These are phyloP conservation scores for Lumbricus terrestris DNA, from an alignment of 2,888 invertebrate genomes.

Conservation along the genomic window DNA sequence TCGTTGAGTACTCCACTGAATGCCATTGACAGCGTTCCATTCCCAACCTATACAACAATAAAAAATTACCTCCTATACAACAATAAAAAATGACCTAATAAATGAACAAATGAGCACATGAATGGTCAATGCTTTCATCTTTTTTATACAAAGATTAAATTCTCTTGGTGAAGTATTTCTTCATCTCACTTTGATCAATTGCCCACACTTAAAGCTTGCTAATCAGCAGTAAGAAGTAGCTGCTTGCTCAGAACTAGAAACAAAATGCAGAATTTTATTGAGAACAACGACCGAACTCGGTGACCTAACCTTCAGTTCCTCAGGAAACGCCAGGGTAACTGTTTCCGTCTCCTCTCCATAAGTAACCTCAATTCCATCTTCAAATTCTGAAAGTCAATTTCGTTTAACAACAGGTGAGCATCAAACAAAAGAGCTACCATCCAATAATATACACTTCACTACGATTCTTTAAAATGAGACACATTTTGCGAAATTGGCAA, in stretches of 20 bases:
- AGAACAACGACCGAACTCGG: background rate
- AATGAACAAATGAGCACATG: background rate
- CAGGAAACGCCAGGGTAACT: slow-evolving; percentile 50
- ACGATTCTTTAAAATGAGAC: no score
- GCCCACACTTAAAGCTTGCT: background rate
- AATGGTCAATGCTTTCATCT: background rate
- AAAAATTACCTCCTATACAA: no score
- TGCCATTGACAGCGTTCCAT: slow-evolving; percentile 65
- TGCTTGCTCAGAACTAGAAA: background rate
- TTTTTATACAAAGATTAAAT: background rate
- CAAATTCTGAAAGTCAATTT: slow-evolving; percentile 27
- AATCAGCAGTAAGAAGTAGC: background rate
- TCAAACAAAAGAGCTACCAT: background rate
- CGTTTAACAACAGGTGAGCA: background rate
- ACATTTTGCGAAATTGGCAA: no score
- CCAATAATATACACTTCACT: no score
- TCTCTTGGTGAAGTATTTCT: background rate
- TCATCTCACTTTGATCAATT: background rate
- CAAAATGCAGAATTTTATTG: no score
- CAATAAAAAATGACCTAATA: background rate
- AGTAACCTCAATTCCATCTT: slow-evolving; percentile 35
- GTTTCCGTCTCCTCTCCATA: slow-evolving; percentile 49
- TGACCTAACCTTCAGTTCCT: slow-evolving; percentile 45
- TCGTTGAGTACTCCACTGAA: slow-evolving; percentile 87
- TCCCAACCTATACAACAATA: slow-evolving; percentile 45